These are phyloP conservation scores for Pocota personata DNA, from an alignment of 2,888 invertebrate genomes.

Conservation along the genomic window DNA sequence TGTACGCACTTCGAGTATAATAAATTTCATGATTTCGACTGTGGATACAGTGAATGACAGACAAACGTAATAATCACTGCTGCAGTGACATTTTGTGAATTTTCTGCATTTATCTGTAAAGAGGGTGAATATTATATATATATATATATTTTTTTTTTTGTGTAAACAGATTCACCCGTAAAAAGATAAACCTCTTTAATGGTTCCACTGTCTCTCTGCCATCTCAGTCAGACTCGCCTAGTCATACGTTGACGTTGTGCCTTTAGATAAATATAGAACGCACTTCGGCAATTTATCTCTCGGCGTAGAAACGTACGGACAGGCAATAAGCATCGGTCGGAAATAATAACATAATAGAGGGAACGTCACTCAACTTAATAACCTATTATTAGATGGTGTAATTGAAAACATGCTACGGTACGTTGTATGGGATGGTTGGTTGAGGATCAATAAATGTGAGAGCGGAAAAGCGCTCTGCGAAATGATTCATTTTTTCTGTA, in stretches of 20 bases:
- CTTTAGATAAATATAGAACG: constrained; percentile 41
- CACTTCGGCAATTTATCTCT: constrained; percentile 42
- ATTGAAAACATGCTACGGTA: constrained; percentile 42
- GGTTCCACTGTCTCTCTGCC: not conserved
- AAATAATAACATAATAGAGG: constrained; percentile 50
- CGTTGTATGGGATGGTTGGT: not conserved
- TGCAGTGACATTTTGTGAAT: not conserved
- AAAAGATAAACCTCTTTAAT: constrained; percentile 1
- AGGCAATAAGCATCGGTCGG: constrained; percentile 40
- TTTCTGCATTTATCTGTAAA: not conserved
- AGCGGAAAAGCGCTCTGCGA: not conserved
- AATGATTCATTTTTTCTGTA: not conserved
- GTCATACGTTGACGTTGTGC: not conserved
- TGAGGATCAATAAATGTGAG: constrained; percentile 11
- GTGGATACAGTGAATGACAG: not conserved
- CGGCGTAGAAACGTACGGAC: constrained; percentile 12
- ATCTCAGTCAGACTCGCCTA: too few relatives aligned
- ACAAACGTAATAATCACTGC: too few relatives aligned
- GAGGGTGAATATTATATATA: too few relatives aligned
- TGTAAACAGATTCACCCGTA: too few relatives aligned
- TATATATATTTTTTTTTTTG: too few relatives aligned
- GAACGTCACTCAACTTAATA: constrained; percentile 56
- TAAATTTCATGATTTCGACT: not conserved
- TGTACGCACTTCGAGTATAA: not conserved
- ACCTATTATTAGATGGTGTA: constrained; percentile 50